Base-by-base conservation (phyloP, 2,797 vertebrate species). In the Tiaroga cobitis region DNA sequence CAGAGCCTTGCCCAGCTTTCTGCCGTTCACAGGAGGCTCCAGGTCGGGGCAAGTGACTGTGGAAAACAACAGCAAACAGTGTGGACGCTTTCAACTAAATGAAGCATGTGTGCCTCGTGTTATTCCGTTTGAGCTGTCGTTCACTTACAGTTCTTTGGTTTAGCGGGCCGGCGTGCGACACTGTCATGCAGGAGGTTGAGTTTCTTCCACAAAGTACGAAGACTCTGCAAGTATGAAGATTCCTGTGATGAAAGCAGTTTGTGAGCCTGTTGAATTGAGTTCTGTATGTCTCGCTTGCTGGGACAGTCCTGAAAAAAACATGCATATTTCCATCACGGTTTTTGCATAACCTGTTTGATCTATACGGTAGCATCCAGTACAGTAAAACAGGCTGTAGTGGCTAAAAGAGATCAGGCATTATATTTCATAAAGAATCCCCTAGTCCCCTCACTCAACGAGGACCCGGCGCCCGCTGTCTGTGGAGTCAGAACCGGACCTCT, bases 221-320 rank as follows among this genome's bases (percentile, higher is more conserved):
- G 93, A 75, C 94, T 94, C 89, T 92, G 95, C 87, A 95, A 59
- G 76, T 96, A 96, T 1, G 96, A 93, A 3, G 95, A 92, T 89
- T 97, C 97, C 29, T 97, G 96, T 0, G 92, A 93, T 0, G 93
- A 94, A 21, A 97, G 94, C 88, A 97, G 93, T 89, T 96, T 98
- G 93, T 97, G 96, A 87, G 96, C 94, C 92, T 97, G 97, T 74
- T 90, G 94, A 80, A 97, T 89, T 2, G 86, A 89, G 0, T 90
- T 91, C 61, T 97, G 94, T 0, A 93, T 91, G 69, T 96, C 96
- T 85, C 93, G 95, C 82, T 89, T 92, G 83, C 92, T 93, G 6
- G 94, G 87, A 90, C 97, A 97, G 86, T 95, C 95, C 96, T 97
- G 83, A 15, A 29, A 18, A 84, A 49, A 69, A 59, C 34, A 78